phyloP scores from a whole-genome alignment of 2,113 vertebrate species.

The Odocoileus hemionus region DNA sequence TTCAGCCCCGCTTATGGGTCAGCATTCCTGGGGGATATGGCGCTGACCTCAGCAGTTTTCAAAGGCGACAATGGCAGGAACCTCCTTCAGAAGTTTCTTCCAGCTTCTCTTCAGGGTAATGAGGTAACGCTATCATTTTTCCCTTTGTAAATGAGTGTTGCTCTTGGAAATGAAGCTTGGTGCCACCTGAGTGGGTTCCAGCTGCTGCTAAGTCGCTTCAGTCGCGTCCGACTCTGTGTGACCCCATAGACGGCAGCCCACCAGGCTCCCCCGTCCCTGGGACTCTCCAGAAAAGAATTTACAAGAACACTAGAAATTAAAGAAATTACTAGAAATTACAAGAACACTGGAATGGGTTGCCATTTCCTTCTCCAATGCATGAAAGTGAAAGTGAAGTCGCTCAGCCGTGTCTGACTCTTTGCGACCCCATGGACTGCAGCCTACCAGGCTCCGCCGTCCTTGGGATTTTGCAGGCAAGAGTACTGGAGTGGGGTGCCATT shows the following conservation, averaged over 20 bases:
- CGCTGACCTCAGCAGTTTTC: not conserved
- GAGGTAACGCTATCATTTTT: not conserved
- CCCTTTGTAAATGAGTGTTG: not conserved
- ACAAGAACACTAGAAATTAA: too few relatives aligned
- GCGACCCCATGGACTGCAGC: not conserved
- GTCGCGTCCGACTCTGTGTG: not conserved
- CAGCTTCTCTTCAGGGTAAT: not conserved
- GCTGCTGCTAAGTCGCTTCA: not conserved
- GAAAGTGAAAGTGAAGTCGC: not conserved
- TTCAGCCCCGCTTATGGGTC: not conserved
- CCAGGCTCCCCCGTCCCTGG: not conserved
- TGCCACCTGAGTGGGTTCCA: not conserved
- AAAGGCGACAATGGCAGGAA: not conserved
- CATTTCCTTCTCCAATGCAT: not conserved
- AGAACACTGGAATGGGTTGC: not conserved
- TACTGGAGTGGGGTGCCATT: not conserved
- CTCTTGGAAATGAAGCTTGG: not conserved
- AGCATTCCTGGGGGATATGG: not conserved
- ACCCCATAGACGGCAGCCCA: not conserved
- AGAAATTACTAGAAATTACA: too few relatives aligned
- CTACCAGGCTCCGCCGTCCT: rapidly evolving
- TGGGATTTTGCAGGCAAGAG: not conserved
- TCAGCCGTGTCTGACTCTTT: not conserved
- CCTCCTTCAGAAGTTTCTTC: not conserved
- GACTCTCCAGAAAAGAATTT: not conserved